A percentile compares a stretch with the other conserved stretches of the same genome.
These are phyloP conservation scores for Zaprionus ornatus DNA, from an alignment of 1,140 invertebrate species.

Conservation along the genomic window DNA sequence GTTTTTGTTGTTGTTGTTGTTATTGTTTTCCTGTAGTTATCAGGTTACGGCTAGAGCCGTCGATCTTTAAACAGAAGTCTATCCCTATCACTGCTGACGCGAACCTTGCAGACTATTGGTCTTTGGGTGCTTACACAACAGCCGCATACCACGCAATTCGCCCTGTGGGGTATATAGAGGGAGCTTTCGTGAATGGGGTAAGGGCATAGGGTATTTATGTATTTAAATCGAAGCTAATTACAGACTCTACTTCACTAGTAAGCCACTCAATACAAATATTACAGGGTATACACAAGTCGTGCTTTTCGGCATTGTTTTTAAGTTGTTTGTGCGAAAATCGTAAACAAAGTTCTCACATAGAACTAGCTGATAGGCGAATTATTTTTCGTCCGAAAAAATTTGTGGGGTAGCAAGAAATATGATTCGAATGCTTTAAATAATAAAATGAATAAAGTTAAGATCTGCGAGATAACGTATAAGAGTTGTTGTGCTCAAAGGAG, in stretches of 20 bases:
- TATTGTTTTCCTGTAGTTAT: constrained; percentile 9
- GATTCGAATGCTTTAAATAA: constrained; percentile 6
- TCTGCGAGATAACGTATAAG: neutral
- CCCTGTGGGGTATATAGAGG: neutral
- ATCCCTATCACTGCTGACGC: constrained; percentile 15
- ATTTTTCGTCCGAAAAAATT: constrained; percentile 19
- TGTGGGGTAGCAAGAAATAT: constrained; percentile 1
- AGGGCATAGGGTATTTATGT: too few relatives aligned
- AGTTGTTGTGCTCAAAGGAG: neutral
- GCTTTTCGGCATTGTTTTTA: too few relatives aligned
- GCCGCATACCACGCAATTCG: neutral
- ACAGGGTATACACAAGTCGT: constrained; percentile 1
- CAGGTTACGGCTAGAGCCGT: constrained; percentile 10
- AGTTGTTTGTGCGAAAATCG: constrained; percentile 31
- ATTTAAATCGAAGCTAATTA: neutral
- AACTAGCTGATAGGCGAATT: constrained; percentile 29
- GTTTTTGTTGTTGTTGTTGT: constrained; percentile 6
- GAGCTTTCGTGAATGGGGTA: too few relatives aligned
- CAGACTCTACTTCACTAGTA: neutral
- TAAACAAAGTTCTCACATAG: constrained; percentile 34
- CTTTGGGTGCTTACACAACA: constrained; percentile 12
- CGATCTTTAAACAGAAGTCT: constrained; percentile 39
- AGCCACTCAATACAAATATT: neutral
- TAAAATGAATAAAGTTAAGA: constrained; percentile 3
- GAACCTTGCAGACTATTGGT: constrained; percentile 29